Percentiles rank a stretch among this genome's conserved stretches.
These are phyloP conservation scores for Sander vitreus DNA, from an alignment of 2,113 vertebrate species.

Conservation along the genomic window DNA sequence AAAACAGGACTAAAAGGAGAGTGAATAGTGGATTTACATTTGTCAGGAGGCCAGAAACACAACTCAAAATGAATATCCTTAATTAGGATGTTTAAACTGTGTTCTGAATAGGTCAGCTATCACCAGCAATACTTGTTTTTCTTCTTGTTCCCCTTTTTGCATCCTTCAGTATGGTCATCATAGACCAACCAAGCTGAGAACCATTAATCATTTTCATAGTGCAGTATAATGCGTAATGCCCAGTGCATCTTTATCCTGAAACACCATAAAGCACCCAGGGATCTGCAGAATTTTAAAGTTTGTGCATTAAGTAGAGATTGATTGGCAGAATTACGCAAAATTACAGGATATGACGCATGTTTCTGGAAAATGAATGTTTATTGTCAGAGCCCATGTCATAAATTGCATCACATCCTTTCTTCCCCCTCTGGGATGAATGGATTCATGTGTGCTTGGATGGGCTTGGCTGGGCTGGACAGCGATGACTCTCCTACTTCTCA, in stretches of 20 bases:
- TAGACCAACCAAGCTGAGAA: background rate
- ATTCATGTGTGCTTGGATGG: slow-evolving; percentile 37
- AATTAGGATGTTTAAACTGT: background rate
- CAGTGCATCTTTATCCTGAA: background rate
- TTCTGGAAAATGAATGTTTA: slow-evolving; percentile 38
- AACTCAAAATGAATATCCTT: background rate
- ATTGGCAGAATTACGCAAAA: slow-evolving; percentile 5
- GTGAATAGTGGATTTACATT: background rate
- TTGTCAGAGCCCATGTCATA: slow-evolving; percentile 27
- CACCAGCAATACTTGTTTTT: background rate
- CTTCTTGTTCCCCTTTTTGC: background rate
- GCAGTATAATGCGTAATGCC: background rate
- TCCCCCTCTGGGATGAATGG: slow-evolving; percentile 39
- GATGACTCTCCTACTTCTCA: slow-evolving; percentile 33
- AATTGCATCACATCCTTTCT: slow-evolving; percentile 63
- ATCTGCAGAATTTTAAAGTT: background rate
- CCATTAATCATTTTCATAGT: background rate
- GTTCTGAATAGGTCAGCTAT: background rate
- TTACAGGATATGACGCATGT: slow-evolving; percentile 40
- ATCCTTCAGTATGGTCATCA: background rate
- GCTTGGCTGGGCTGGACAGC: slow-evolving; percentile 35
- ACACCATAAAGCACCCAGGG: background rate
- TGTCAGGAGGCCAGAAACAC: background rate
- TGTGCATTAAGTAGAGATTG: background rate
- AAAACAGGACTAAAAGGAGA: background rate